Conservation (phyloP, 2,888 invertebrate species). For the Harmothoe impar region DNA sequence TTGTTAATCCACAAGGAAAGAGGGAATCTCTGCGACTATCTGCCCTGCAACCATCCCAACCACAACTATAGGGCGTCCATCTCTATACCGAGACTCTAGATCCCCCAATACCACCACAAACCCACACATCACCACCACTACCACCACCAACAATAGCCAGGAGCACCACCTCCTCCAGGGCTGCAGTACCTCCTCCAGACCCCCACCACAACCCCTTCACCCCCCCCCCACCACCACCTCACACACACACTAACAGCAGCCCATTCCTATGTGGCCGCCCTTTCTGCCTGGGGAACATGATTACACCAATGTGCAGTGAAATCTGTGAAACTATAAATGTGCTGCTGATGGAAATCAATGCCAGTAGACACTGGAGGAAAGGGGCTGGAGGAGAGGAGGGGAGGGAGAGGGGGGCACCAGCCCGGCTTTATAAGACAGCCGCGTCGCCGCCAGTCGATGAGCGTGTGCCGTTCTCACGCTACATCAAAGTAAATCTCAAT, state of each 20-base stretch:
- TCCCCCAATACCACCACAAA: background rate
- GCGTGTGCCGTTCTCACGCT: background rate
- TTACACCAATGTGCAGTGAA: background rate
- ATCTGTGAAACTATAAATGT: constrained; percentile 8
- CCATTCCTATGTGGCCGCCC: too few species aligned
- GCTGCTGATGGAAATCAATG: background rate
- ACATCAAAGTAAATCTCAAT: constrained; percentile 6
- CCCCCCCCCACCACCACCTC: background rate
- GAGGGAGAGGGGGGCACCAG: background rate
- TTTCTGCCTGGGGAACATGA: background rate
- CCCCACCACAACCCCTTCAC: too few species aligned
- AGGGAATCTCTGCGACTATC: too few species aligned
- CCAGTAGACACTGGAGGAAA: background rate
- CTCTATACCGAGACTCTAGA: too few species aligned
- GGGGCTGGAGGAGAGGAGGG: background rate
- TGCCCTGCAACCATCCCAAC: too few species aligned
- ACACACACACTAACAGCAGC: too few species aligned
- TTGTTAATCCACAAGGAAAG: too few species aligned
- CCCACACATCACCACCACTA: background rate
- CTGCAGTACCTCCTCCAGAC: too few species aligned
- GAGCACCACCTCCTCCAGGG: background rate
- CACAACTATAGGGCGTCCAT: too few species aligned
- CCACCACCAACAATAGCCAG: background rate
- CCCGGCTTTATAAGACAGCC: background rate
- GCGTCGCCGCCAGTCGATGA: background rate